Evolutionary conservation across 1,140 invertebrate species (phyloP).

Genomic region (Dendroctonus valens): DNA sequence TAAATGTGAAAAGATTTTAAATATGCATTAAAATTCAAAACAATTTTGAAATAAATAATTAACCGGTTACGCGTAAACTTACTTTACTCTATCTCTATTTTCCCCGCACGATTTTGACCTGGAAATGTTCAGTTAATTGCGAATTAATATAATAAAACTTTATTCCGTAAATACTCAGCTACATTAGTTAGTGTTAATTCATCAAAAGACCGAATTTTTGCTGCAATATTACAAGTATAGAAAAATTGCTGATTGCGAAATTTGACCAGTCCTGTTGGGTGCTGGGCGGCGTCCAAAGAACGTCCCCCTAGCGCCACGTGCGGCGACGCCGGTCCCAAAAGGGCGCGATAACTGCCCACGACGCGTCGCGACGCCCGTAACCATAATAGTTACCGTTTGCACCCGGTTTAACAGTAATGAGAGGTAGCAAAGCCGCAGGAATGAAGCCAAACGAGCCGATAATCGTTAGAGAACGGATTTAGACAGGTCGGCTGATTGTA

Average conservation of each 20-base stretch:
- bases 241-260: background rate
- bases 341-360: constrained; percentile 32
- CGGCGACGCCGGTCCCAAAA: constrained; percentile 27
- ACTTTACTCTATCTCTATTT: background rate
- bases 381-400: constrained; percentile 32
- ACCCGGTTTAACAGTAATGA: constrained; percentile 29
- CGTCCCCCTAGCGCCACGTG: constrained; percentile 25
- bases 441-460: constrained; percentile 17
- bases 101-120: background rate
- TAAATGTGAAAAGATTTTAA: too few species aligned
- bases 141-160: background rate
- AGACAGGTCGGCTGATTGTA: constrained; percentile 9
- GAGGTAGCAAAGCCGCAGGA: constrained; percentile 22
- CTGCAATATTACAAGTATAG: background rate
- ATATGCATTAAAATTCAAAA: too few species aligned
- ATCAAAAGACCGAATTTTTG: background rate
- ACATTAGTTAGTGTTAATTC: background rate
- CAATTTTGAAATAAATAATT: too few species aligned
- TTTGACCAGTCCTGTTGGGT: background rate
- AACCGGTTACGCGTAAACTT: too few species aligned
- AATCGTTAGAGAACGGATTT: constrained; percentile 26
- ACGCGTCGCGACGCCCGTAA: constrained; percentile 29
- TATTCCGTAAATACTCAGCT: background rate
- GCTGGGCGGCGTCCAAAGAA: constrained; percentile 23
- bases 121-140: background rate